Conservation (phyloP, 2,113 vertebrate genomes). For the Ammodytes marinus region DNA sequence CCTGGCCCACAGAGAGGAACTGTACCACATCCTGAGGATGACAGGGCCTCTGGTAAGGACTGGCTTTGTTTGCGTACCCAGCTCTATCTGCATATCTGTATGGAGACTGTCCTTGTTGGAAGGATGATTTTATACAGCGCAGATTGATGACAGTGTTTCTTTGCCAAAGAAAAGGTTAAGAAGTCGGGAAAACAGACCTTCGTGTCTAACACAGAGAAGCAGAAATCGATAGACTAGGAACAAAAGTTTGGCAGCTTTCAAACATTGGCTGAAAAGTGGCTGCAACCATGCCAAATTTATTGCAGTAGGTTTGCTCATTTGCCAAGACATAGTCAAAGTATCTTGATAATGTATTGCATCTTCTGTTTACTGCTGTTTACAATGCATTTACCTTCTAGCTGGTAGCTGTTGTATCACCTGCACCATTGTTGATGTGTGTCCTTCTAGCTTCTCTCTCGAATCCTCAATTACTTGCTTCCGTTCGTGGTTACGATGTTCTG, state of each 20-base stretch:
- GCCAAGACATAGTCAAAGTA: not conserved
- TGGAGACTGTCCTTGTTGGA: not conserved
- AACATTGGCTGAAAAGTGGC: not conserved
- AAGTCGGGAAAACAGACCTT: conserved; percentile 18
- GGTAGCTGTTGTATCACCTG: not conserved
- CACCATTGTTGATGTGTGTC: conserved; percentile 30
- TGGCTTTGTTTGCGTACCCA: not conserved
- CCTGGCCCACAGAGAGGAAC: conserved; percentile 75
- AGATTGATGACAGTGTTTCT: conserved; percentile 5
- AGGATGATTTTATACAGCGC: not conserved
- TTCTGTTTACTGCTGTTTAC: not conserved
- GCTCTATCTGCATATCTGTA: not conserved
- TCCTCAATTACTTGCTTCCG: conserved; percentile 90
- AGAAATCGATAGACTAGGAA: conserved; percentile 25
- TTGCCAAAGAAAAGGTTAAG: conserved; percentile 5
- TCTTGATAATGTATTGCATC: not conserved
- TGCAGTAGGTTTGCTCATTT: not conserved
- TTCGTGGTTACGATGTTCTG: conserved; percentile 94
- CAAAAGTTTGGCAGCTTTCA: conserved; percentile 10
- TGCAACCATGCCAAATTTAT: not conserved
- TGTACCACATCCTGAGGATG: conserved; percentile 82
- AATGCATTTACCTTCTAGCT: not conserved
- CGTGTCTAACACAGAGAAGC: not conserved
- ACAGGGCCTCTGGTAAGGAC: conserved; percentile 82
- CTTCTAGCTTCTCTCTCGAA: conserved; percentile 88